Conservation (phyloP, 1,140 invertebrate species). For the Panagrolaimus sp. region DNA sequence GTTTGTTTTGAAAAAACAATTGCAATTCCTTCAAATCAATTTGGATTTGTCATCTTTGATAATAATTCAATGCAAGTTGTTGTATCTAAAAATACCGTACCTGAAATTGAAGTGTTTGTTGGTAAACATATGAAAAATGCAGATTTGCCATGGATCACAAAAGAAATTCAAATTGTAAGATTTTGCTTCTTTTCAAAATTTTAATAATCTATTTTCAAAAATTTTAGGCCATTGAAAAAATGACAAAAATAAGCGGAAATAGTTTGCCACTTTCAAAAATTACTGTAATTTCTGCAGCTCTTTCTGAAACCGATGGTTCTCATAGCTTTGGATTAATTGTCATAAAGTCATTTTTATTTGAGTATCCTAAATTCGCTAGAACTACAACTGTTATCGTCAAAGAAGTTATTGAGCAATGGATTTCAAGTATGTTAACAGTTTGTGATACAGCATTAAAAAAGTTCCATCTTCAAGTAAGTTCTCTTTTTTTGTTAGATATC, state of each 20-base stretch:
- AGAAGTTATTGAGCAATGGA: constrained; percentile 29
- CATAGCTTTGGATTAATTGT: constrained; percentile 23
- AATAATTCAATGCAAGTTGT: constrained; percentile 12
- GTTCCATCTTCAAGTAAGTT: neutral
- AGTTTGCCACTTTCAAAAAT: constrained; percentile 19
- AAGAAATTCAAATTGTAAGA: constrained; percentile 19
- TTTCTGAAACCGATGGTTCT: constrained; percentile 20
- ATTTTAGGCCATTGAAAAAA: constrained; percentile 6
- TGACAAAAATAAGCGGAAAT: constrained; percentile 21
- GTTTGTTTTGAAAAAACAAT: constrained; percentile 20
- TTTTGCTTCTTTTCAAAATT: neutral
- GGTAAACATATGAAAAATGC: constrained; percentile 19
- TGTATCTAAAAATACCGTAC: constrained; percentile 5
- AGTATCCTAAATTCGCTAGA: constrained; percentile 29
- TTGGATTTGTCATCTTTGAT: constrained; percentile 25
- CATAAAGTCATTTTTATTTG: constrained; percentile 29
- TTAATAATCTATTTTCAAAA: neutral
- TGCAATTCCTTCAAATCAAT: constrained; percentile 22
- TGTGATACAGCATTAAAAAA: constrained; percentile 11
- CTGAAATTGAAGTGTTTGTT: constrained; percentile 22
- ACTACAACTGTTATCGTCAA: constrained; percentile 23
- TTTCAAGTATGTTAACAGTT: constrained; percentile 23
- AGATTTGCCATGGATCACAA: constrained; percentile 18
- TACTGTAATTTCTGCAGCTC: constrained; percentile 19
- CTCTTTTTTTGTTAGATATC: neutral